These are phyloP conservation scores for Thelaira solivaga DNA, from an alignment of 2,888 invertebrate genomes.

Conservation along the genomic window DNA sequence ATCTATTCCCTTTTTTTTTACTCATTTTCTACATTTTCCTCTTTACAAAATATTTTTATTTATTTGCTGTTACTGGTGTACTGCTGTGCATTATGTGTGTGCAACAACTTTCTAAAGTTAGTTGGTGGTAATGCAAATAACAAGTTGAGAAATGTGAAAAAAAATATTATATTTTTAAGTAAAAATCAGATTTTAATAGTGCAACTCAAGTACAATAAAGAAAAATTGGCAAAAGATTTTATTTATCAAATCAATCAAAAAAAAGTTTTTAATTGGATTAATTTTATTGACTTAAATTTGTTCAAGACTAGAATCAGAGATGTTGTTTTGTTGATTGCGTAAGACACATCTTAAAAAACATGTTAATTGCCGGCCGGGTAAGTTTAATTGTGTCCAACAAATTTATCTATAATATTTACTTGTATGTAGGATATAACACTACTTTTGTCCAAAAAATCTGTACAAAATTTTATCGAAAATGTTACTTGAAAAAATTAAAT, in stretches of 20 bases:
- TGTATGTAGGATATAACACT: no score
- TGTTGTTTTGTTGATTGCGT: no score
- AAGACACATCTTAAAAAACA: no score
- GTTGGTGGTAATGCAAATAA: not conserved
- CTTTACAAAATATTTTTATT: not conserved
- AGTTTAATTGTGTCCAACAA: no score
- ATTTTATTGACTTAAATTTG: no score
- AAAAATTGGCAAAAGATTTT: not conserved
- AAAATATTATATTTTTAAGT: not conserved
- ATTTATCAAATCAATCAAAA: not conserved
- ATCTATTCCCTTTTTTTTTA: conserved; percentile 43
- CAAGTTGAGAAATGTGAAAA: not conserved
- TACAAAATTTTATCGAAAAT: no score
- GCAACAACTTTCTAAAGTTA: conserved; percentile 57
- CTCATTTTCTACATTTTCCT: conserved; percentile 4
- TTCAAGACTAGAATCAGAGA: no score
- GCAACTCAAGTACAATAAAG: not conserved
- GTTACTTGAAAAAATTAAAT: no score
- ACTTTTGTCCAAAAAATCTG: no score
- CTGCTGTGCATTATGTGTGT: not conserved
- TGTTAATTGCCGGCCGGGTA: no score
- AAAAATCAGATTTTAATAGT: not conserved
- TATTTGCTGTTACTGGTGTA: not conserved
- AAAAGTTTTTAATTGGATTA: no score
- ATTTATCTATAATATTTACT: no score